A percentile compares a stretch with the other conserved stretches of the same genome.
Evolutionary conservation across 2,888 invertebrate species (phyloP).

Genomic region (Nephrotoma appendiculata): DNA sequence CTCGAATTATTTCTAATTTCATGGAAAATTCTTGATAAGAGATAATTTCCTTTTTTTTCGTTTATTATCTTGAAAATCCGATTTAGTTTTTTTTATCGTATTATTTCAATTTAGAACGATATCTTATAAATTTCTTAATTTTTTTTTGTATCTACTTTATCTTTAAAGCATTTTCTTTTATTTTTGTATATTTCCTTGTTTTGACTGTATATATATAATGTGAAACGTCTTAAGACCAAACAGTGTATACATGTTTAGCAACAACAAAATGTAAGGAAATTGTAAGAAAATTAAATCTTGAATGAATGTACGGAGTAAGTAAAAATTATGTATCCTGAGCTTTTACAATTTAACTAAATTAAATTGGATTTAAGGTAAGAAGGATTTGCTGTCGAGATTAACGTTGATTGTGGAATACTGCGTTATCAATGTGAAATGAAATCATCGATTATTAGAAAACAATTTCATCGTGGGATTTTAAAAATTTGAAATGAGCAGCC

Average conservation of each 20-base stretch:
- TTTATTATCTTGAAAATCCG: not conserved
- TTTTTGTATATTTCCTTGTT: not conserved
- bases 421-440: no score
- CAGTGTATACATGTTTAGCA: no score
- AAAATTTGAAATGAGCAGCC: no score
- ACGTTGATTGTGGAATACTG: not conserved
- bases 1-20: not conserved
- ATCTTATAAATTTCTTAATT: not conserved
- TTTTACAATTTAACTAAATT: not conserved
- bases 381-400: not conserved
- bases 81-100: not conserved
- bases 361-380: not conserved
- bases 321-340: not conserved
- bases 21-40: not conserved
- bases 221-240: not conserved
- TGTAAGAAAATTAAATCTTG: not conserved
- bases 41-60: not conserved
- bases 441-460: no score
- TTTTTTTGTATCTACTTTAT: not conserved
- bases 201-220: not conserved
- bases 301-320: not conserved
- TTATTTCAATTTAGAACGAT: not conserved
- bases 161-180: not conserved
- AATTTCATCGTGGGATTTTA: no score
- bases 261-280: not conserved